Base-by-base conservation (phyloP, 1,140 invertebrate genomes). In the Drosophila sechellia region DNA sequence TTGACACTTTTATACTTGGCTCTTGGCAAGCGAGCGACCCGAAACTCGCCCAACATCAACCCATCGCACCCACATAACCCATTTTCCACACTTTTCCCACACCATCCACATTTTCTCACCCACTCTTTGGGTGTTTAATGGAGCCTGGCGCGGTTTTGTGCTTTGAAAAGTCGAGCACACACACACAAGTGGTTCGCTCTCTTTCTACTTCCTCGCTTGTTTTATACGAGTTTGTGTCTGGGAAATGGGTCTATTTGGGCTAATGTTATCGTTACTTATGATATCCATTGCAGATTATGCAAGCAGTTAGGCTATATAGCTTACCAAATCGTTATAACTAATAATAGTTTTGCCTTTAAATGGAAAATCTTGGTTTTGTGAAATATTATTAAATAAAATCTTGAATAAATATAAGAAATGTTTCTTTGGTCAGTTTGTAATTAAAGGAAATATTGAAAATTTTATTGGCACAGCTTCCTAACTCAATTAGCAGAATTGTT, bases 1-100 rank as follows among this genome's bases (percentile, higher is more conserved):
- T 86, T 86, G 83, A 86, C 83, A 86, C 83, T 86, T 86, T 86
- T 86, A 87, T 87, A 85, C 81, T 80, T 85, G 46, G 59, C 64
- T 68, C 59, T 68, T 73, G 81, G 81, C 81, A 85, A 73, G 81
- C 77, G 56, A 55, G 35, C 81, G 81, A 81, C 78, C 83, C 83
- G 45, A 70, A 77, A 74, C 66, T 68, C 74, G 50, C 59, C 53
- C 70, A 56, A 43, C 34, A 40, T 17, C 20, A 22, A 22, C 39
- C 42, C 75, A 43, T 42, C 59, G 10, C n/a, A 22, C 17, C 13
- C 64, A 31, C 48, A 40, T 48, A 37, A 58, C 27, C 20, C 72
- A 58, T 56, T 37, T 43, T 35, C 54, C 37, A 56, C 22, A 22
- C 53, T 46, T 66, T 55, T 56, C 17, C 60, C 35, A 35, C 46